Evolutionary conservation across 2,888 invertebrate genomes (phyloP), one percentile per base, ranked within the genome.

Genomic region (Andrena haemorrhoa): DNA sequence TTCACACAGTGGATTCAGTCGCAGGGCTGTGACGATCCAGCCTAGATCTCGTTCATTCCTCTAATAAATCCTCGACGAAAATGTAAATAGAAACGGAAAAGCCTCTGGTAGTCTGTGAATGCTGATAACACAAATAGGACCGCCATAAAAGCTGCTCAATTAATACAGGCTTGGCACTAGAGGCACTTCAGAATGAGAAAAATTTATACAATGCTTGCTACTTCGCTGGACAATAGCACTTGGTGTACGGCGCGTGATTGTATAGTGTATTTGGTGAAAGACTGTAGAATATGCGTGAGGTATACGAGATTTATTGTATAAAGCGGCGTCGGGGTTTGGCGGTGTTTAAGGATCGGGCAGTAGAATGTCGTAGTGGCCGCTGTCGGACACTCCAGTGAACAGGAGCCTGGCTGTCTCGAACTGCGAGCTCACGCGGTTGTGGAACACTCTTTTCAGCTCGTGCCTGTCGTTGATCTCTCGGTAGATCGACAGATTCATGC

Each of bases 291-390:
- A 41, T 20, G 4, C 12, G 12, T 41, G 12, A 60, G 29, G 29
- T 29, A 31, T 16, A 16, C 35, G 47, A 23, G 7, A 20, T 3
- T 41, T 35, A 29, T 29, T 41, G 12, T n/a, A 16, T 41, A 65
- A 7, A 51, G n/a, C 12, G 47, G 12, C 4, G 26, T 8, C 0
- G 31, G 26, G 7, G 51, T 31, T 16, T 10, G 2, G 6, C 10
- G 12, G 3, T 7, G 35, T 51, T 53, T 12, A 56, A 12, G 26
- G 20, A 23, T 58, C n/a, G 29, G 82, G 80, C 3, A 90, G 53
- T 1, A 93, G 83, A 7, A 93, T 92, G 51, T 93, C 92, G 76
- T 93, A 92, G 60, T 93, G 93, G 29, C 93, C 93, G 56, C 86
- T 92, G 20, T 93, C 92, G 35, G 91, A 90, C 56, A 84, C 89